A percentile compares a stretch with the other conserved stretches of the same genome.
Evolutionary conservation across 2,797 vertebrate genomes (phyloP).

Genomic region (Percopsis omiscomaycus): DNA sequence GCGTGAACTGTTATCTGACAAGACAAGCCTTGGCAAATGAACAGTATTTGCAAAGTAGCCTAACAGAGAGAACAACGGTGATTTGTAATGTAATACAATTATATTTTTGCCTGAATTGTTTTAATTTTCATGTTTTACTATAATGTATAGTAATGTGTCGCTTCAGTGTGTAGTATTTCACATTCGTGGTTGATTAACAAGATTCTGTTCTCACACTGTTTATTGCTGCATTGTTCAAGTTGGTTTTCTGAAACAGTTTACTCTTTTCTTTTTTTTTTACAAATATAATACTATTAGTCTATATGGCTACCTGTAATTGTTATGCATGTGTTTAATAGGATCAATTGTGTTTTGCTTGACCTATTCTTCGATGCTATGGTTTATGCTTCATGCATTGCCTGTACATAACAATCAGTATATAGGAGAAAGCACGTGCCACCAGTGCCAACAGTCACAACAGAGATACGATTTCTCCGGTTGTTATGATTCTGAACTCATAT

Average conservation of each 20-base stretch:
- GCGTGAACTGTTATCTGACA: constrained; percentile 1
- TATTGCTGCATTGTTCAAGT: constrained; percentile 52
- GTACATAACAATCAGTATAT: constrained; percentile 5
- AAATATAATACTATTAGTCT: constrained; percentile 16
- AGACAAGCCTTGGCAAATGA: constrained; percentile 40
- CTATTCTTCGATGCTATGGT: neutral
- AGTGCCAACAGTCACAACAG: neutral
- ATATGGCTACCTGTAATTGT: neutral
- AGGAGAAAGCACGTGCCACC: constrained; percentile 47
- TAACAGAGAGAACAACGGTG: constrained; percentile 73
- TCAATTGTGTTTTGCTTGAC: constrained; percentile 17
- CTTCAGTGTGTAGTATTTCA: neutral
- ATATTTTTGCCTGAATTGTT: neutral
- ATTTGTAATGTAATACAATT: constrained; percentile 60
- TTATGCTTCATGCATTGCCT: constrained; percentile 1
- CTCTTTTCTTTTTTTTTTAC: neutral
- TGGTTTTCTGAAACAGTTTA: constrained; percentile 28
- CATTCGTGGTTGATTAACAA: neutral
- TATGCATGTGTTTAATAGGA: constrained; percentile 34
- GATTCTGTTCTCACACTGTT: constrained; percentile 9
- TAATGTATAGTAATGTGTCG: neutral
- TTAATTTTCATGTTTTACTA: constrained; percentile 23
- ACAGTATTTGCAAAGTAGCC: constrained; percentile 67
- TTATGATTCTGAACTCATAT: neutral
- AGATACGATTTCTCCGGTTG: neutral